These are phyloP conservation scores for Chloebia gouldiae DNA, from an alignment of 2,113 vertebrate genomes.

Conservation along the genomic window DNA sequence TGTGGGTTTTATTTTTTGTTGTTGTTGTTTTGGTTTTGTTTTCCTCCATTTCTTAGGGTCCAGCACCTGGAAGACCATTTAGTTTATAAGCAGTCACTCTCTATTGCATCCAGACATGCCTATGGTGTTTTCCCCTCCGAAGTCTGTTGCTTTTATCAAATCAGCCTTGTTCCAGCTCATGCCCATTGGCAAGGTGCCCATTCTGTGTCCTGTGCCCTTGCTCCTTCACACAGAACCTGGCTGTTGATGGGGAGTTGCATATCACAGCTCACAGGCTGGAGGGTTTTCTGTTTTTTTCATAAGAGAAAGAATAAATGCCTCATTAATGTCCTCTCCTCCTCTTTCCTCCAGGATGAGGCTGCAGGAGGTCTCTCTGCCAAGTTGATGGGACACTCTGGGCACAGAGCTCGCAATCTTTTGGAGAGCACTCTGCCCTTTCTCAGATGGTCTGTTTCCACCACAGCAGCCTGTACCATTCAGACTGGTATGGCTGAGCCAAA, in stretches of 20 bases:
- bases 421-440: not conserved
- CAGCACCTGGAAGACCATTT: not conserved
- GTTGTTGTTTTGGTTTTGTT: too few species aligned
- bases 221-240: not conserved
- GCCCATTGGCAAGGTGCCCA: accelerated
- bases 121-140: not conserved
- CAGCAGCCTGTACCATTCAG: not conserved
- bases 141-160: not conserved
- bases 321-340: not conserved
- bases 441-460: not conserved
- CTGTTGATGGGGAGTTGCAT: not conserved
- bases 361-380: not conserved
- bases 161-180: not conserved
- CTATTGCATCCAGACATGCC: not conserved
- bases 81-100: not conserved
- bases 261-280: not conserved
- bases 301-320: not conserved
- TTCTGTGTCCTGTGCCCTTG: not conserved
- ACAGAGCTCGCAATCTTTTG: not conserved
- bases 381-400: not conserved
- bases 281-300: not conserved
- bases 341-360: not conserved
- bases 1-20: too few species aligned
- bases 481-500: not conserved
- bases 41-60: not conserved